phyloP scores from a whole-genome alignment of 1,140 invertebrate genomes.

The Anoplolepis gracilipes region DNA sequence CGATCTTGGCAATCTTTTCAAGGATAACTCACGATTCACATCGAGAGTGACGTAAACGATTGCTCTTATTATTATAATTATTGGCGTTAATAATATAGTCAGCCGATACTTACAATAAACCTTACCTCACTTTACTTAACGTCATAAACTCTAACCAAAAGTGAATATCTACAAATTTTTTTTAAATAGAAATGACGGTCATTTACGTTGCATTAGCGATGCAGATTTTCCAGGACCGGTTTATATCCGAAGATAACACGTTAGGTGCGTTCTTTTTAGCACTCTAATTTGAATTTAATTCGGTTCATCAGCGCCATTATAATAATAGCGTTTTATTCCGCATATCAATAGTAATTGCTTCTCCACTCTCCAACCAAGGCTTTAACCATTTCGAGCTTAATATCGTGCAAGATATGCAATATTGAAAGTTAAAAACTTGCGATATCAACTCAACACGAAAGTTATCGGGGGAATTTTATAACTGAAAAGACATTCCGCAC shows the following conservation, averaged over 20 bases:
- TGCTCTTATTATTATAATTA: too few relatives aligned
- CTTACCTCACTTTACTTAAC: neutral
- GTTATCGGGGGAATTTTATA: neutral
- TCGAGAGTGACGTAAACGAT: constrained; percentile 22
- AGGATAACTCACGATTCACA: neutral
- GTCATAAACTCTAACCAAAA: neutral
- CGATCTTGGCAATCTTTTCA: neutral
- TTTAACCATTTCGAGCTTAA: neutral
- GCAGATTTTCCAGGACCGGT: constrained; percentile 23
- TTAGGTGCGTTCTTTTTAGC: neutral
- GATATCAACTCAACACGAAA: neutral
- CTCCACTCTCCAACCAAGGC: neutral
- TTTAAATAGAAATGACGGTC: neutral
- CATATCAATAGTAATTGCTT: constrained; percentile 21
- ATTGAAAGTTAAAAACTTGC: neutral
- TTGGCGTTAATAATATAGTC: neutral
- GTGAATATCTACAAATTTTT: neutral
- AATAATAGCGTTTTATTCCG: constrained; percentile 12
- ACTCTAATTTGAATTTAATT: constrained; percentile 52
- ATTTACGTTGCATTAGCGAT: neutral
- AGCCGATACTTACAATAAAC: neutral
- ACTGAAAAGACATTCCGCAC: neutral
- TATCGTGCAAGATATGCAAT: neutral
- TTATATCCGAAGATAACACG: constrained; percentile 14
- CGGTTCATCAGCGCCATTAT: neutral